A percentile compares a stretch with the other conserved stretches of the same genome.
Evolutionary conservation across 2,888 invertebrate species (phyloP).

Genomic region (Cerceris ruficornis): DNA sequence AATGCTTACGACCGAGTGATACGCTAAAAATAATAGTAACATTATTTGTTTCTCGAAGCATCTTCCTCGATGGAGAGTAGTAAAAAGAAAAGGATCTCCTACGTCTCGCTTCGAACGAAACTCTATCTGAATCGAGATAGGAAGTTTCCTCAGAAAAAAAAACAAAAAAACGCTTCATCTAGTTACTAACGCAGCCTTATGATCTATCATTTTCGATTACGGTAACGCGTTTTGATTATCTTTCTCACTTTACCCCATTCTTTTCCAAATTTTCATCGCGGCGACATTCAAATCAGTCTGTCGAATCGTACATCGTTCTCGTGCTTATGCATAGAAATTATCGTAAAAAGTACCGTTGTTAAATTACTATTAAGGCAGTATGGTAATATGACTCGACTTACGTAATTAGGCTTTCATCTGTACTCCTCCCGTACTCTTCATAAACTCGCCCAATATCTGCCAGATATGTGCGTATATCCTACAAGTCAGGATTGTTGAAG

Average conservation of each 20-base stretch:
- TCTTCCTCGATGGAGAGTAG: constrained; percentile 30
- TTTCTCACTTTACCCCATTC: constrained; percentile 28
- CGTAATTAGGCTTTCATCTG: constrained; percentile 58
- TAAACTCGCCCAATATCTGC: constrained; percentile 46
- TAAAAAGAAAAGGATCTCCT: constrained; percentile 1
- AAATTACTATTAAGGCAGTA: constrained; percentile 80
- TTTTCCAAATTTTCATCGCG: constrained; percentile 42
- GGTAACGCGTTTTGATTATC: constrained; percentile 67
- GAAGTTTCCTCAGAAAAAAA: constrained; percentile 12
- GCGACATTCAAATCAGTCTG: constrained; percentile 52
- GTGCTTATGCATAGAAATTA: constrained; percentile 58
- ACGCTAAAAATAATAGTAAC: constrained; percentile 35
- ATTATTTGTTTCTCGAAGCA: constrained; percentile 22
- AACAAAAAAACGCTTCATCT: constrained; percentile 26
- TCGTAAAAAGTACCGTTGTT: constrained; percentile 68
- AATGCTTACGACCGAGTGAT: constrained; percentile 37
- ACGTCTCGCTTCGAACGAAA: constrained; percentile 30
- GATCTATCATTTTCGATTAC: constrained; percentile 59
- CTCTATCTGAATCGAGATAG: constrained; percentile 31
- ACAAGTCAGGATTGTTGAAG: constrained; percentile 30
- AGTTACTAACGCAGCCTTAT: constrained; percentile 51
- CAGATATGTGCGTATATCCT: constrained; percentile 65
- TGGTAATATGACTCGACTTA: constrained; percentile 78
- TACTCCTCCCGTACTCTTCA: constrained; percentile 25
- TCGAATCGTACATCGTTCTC: constrained; percentile 39